phyloP scores from a whole-genome alignment of 2,113 vertebrate species.

The Noctilio leporinus region DNA sequence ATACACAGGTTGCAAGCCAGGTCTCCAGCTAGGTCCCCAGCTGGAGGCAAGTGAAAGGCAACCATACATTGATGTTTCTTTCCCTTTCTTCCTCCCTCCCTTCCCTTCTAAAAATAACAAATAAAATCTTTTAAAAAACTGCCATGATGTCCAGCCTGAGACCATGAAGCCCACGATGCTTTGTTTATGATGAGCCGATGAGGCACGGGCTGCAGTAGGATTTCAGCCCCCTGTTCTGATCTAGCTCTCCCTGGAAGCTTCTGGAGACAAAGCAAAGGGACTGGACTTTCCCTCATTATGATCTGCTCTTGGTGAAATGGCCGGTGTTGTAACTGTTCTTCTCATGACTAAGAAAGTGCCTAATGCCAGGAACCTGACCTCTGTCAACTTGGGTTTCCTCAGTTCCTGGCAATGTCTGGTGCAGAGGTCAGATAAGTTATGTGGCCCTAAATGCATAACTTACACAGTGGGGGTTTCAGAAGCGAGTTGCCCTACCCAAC shows the following conservation, averaged over 20 bases:
- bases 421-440: not conserved
- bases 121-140: no score
- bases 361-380: no score
- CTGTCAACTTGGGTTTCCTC: not conserved
- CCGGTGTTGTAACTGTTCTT: not conserved
- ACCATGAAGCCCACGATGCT: not conserved
- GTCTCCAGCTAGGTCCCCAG: no score
- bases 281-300: not conserved
- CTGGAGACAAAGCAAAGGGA: not conserved
- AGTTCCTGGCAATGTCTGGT: not conserved
- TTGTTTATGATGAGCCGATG: not conserved
- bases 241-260: not conserved
- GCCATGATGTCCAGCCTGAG: not conserved
- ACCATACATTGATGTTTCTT: no score
- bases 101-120: no score
- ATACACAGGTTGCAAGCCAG: no score
- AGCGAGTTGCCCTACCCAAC: accelerated
- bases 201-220: not conserved
- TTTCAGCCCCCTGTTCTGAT: not conserved
- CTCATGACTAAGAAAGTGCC: not conserved
- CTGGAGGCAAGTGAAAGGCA: no score
- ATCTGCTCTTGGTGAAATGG: not conserved
- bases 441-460: not conserved
- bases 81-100: no score
- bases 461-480: no score